phyloP scores from a whole-genome alignment of 2,113 vertebrate genomes.

The Chaetops frenatus region DNA sequence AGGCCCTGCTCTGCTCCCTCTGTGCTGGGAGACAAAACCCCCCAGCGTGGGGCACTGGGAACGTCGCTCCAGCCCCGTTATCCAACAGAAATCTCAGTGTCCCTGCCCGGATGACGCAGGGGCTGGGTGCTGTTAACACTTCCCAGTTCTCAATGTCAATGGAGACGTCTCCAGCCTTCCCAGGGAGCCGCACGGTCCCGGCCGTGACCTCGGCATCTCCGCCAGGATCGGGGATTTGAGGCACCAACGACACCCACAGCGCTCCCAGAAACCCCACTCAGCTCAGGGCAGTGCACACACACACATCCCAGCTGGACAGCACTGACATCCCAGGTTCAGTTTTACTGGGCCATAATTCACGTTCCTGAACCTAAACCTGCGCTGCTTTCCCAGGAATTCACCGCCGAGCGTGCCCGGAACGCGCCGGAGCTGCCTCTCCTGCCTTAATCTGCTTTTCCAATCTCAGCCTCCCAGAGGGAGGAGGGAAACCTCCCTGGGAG shows the following conservation, averaged over 20 bases:
- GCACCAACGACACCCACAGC: not conserved
- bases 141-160: not conserved
- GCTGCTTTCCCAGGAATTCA: fast-evolving
- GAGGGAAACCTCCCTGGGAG: not conserved
- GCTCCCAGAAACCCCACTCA: fast-evolving
- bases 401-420: not conserved
- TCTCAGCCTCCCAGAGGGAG: not conserved
- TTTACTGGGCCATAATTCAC: fast-evolving
- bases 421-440: not conserved
- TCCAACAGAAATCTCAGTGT: not conserved
- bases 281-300: not conserved
- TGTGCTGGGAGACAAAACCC: not conserved
- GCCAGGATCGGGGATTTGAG: not conserved
- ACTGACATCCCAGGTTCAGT: fast-evolving
- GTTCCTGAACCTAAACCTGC: fast-evolving
- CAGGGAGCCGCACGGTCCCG: not conserved
- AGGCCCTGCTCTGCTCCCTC: not conserved
- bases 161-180: not conserved
- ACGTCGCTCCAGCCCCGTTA: fast-evolving
- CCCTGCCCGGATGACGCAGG: not conserved
- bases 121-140: not conserved
- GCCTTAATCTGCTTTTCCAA: not conserved
- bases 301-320: fast-evolving
- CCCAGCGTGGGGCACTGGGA: fast-evolving
- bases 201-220: not conserved